A percentile compares a stretch with the other conserved stretches of the same genome.
Conservation (phyloP, 37 sponge, comb jelly and placozoan genomes). For the Diacarnus erythraeanus region DNA sequence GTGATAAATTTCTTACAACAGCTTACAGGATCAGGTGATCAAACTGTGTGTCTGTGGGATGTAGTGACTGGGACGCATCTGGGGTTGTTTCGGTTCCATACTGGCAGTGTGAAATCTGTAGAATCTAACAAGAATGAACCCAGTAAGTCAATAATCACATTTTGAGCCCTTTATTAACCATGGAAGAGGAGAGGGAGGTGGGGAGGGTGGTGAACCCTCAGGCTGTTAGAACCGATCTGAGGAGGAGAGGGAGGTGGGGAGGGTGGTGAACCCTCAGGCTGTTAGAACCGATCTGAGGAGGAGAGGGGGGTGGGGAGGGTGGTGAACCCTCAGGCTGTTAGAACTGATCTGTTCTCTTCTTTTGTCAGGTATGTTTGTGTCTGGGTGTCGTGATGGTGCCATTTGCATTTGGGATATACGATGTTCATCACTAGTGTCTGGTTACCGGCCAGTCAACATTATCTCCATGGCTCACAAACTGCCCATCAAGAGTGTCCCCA, state of each 20-base stretch:
- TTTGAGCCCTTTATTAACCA: too few species aligned
- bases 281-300: neutral
- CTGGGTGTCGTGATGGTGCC: constrained; percentile 73
- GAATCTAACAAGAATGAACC: constrained; percentile 39
- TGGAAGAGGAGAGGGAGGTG: neutral
- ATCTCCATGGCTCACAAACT: constrained; percentile 4
- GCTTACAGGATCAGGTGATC: constrained; percentile 72
- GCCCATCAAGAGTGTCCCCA: neutral
- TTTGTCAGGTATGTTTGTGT: constrained; percentile 64
- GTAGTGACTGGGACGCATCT: neutral
- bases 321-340: neutral
- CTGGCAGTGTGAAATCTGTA: constrained; percentile 64
- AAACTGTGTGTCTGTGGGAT: constrained; percentile 61
- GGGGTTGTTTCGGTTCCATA: constrained; percentile 42
- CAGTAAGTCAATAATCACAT: constrained; percentile 25
- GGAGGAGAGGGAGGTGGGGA: neutral
- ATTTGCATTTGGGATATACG: constrained; percentile 75
- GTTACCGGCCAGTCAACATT: constrained; percentile 36
- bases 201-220: neutral
- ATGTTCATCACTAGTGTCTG: constrained; percentile 20
- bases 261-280: neutral
- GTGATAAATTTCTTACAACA: neutral
- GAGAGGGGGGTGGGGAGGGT: too few species aligned
- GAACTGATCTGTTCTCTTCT: neutral
- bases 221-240: too few species aligned